phyloP scores from a whole-genome alignment of 2,888 invertebrate genomes.

The Drosophila kuntzei region DNA sequence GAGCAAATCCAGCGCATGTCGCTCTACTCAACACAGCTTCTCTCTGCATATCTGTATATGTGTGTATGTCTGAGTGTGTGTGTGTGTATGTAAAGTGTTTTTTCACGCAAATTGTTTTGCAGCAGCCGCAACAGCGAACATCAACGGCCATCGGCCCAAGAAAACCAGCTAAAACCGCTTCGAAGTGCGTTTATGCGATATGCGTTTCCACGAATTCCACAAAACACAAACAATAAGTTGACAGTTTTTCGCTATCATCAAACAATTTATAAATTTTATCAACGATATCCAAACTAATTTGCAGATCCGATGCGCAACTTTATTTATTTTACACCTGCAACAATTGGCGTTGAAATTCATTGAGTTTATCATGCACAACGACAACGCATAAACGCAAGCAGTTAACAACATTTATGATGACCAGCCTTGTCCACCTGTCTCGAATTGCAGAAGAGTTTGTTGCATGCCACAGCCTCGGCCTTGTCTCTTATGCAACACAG shows the following conservation, averaged over 20 bases:
- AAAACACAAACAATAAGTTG: neutral
- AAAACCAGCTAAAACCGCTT: constrained; percentile 41
- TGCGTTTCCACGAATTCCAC: neutral
- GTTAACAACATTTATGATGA: neutral
- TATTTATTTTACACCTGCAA: neutral
- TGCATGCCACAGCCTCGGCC: constrained; percentile 36
- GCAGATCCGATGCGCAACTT: neutral
- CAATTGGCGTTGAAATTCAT: neutral
- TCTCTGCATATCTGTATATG: constrained; percentile 6
- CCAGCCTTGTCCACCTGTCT: constrained; percentile 40
- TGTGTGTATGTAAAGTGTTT: constrained; percentile 50
- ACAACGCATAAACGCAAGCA: constrained; percentile 22
- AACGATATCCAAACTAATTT: neutral
- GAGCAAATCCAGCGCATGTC: constrained; percentile 54
- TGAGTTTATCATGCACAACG: neutral
- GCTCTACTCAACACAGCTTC: constrained; percentile 25
- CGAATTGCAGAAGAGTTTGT: constrained; percentile 27
- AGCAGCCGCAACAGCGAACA: constrained; percentile 42
- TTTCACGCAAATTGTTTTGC: constrained; percentile 66
- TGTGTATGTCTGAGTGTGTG: constrained; percentile 15
- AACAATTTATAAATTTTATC: neutral
- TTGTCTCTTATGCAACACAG: constrained; percentile 9
- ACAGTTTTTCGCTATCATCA: neutral
- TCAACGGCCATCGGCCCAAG: constrained; percentile 49
- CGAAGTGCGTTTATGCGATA: constrained; percentile 36